Evolutionary conservation across 2,888 invertebrate genomes (phyloP).

Genomic region (Fragum fragum): DNA sequence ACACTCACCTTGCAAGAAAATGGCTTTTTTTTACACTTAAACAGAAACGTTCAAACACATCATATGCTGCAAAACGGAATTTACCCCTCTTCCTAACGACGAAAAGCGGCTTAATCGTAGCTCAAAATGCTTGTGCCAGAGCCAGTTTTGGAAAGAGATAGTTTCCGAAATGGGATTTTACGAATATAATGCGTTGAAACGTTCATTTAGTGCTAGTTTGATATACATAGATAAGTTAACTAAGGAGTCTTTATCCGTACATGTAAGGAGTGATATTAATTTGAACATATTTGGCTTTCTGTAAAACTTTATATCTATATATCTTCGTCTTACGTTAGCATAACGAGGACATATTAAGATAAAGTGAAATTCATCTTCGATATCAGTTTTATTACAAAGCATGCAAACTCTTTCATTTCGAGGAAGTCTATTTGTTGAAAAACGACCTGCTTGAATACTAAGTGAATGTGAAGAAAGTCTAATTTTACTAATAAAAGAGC

Average conservation of each 20-base stretch:
- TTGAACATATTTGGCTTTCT: conserved; percentile 6
- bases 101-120: too few relatives aligned
- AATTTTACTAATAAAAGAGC: conserved; percentile 2
- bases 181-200: too few relatives aligned
- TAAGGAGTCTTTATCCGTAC: neutral
- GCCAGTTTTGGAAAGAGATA: too few relatives aligned
- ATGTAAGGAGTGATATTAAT: neutral
- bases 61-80: too few relatives aligned
- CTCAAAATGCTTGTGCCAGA: too few relatives aligned
- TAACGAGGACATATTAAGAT: conserved; percentile 15
- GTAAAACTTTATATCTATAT: conserved; percentile 8
- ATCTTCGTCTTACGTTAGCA: neutral
- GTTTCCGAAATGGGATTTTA: too few relatives aligned
- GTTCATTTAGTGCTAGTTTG: neutral
- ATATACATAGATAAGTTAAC: neutral
- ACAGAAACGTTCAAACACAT: too few relatives aligned
- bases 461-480: conserved; percentile 22
- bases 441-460: conserved; percentile 18
- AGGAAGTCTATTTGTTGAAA: conserved; percentile 14
- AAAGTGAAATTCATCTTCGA: conserved; percentile 33
- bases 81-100: too few relatives aligned
- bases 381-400: conserved; percentile 19
- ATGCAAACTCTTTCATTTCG: conserved; percentile 19
- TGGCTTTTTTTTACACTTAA: too few relatives aligned
- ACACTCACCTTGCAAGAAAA: too few relatives aligned